Evolutionary conservation across 2,113 vertebrate genomes (phyloP).

Genomic region (Notechis scutatus): DNA sequence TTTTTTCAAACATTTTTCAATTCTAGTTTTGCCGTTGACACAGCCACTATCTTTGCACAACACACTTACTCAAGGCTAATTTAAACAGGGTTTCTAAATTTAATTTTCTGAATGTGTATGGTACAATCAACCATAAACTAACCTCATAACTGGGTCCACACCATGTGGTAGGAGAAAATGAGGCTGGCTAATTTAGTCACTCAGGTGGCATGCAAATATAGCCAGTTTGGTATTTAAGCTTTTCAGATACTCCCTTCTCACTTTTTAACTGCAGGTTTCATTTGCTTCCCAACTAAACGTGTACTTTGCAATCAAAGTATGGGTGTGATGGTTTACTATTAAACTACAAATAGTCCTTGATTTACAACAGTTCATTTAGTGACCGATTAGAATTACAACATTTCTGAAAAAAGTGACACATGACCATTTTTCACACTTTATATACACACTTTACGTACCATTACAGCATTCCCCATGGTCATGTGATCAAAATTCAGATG

Average conservation of each 20-base stretch:
- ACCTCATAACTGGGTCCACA: background rate
- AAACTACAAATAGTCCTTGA: background rate
- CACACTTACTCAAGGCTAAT: background rate
- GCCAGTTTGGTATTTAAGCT: background rate
- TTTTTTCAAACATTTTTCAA: background rate
- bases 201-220: background rate
- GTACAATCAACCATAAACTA: background rate
- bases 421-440: background rate
- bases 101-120: background rate
- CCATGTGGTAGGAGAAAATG: background rate
- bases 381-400: background rate
- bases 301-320: background rate
- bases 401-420: background rate
- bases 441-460: too few relatives aligned
- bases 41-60: background rate
- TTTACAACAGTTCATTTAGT: background rate
- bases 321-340: background rate
- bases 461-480: background rate
- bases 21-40: background rate
- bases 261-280: background rate
- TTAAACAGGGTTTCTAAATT: background rate
- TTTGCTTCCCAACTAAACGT: background rate
- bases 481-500: background rate
- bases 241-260: background rate
- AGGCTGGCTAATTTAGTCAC: background rate